Evolutionary conservation across 23 tunicate species (phyloP).

Genomic region (Ciona savignyi): DNA sequence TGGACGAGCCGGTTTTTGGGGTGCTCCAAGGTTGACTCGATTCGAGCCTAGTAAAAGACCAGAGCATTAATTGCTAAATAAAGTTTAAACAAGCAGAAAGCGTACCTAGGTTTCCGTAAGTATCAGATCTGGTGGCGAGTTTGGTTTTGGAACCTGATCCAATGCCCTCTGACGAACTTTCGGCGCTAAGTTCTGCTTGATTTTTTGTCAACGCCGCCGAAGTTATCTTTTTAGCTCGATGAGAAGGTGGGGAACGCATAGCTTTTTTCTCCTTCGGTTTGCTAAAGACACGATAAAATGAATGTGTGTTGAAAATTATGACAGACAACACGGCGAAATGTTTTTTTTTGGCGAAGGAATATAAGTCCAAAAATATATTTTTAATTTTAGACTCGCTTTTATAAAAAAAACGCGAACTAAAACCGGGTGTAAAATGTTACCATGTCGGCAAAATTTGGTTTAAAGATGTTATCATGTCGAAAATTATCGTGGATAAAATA

Average conservation of each 20-base stretch:
- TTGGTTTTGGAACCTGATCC: conserved; percentile 4
- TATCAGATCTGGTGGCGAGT: background rate
- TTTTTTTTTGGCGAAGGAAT: no score
- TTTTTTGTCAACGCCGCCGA: conserved; percentile 4
- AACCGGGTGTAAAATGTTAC: no score
- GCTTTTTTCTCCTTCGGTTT: conserved; percentile 21
- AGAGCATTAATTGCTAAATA: no score
- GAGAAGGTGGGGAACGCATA: conserved; percentile 77
- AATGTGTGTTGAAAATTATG: no score
- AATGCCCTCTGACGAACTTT: conserved; percentile 34
- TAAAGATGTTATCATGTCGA: no score
- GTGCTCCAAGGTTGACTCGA: conserved; percentile 6
- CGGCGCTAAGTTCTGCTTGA: conserved; percentile 28
- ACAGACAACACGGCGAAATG: no score
- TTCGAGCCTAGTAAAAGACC: conserved; percentile 10
- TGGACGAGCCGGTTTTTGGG: conserved; percentile 20
- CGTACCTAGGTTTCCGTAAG: conserved; percentile 28
- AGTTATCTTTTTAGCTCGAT: conserved; percentile 62
- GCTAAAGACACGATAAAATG: no score
- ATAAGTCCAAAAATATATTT: no score
- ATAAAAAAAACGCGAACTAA: no score
- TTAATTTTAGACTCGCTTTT: no score
- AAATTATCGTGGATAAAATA: background rate
- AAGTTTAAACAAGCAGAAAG: no score
- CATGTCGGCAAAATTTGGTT: no score